A percentile compares a stretch with the other conserved stretches of the same genome.
These are phyloP conservation scores for Syngnathus rostellatus DNA, from an alignment of 2,797 vertebrate genomes.

Conservation along the genomic window DNA sequence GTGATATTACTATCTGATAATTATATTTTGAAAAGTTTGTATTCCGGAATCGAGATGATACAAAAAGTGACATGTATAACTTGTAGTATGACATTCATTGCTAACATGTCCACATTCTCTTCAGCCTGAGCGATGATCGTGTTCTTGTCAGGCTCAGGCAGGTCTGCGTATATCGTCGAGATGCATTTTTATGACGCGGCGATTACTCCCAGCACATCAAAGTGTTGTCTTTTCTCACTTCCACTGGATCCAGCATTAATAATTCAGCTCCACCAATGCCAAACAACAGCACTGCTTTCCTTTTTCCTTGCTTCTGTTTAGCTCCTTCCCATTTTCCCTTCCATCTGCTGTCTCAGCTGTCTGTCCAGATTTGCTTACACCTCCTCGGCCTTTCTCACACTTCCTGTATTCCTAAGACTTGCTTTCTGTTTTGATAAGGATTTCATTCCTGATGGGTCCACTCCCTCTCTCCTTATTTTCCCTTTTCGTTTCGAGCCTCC, in stretches of 20 bases:
- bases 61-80: too few species aligned
- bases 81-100: neutral
- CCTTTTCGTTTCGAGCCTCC: conserved; percentile 25
- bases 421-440: conserved; percentile 3
- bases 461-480: conserved; percentile 17
- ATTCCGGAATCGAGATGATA: too few species aligned
- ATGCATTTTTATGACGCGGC: conserved; percentile 21
- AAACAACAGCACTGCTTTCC: conserved; percentile 10
- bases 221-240: conserved; percentile 35
- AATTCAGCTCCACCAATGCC: conserved; percentile 47
- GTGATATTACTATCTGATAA: neutral
- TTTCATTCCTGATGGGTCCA: conserved; percentile 20
- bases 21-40: neutral
- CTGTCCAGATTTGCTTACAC: conserved; percentile 27
- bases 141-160: conserved; percentile 13
- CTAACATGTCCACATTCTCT: neutral
- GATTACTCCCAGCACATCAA: conserved; percentile 23
- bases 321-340: conserved; percentile 23
- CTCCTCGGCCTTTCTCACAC: conserved; percentile 11
- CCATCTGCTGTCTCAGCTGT: conserved; percentile 6
- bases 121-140: neutral
- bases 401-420: conserved; percentile 12
- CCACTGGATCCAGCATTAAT: conserved; percentile 49
- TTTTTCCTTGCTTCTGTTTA: conserved; percentile 20
- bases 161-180: conserved; percentile 5